These are phyloP conservation scores for Anoplophora glabripennis DNA, from an alignment of 1,140 invertebrate genomes.

Conservation along the genomic window DNA sequence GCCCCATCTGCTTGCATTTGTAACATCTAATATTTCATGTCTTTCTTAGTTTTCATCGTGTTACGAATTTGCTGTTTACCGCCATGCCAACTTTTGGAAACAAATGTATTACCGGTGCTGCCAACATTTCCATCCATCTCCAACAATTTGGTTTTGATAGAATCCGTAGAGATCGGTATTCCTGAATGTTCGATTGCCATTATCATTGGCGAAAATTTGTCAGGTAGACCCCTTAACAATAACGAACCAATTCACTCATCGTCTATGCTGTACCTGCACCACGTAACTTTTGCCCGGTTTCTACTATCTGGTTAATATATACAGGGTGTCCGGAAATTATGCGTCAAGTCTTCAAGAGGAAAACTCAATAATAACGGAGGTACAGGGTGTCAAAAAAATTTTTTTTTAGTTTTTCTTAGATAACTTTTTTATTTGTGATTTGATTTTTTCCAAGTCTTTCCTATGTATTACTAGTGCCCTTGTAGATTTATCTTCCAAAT, in stretches of 20 bases:
- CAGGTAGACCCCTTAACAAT: slow-evolving; percentile 41
- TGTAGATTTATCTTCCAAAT: too few species aligned
- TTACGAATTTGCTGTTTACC: not conserved
- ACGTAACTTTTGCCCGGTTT: slow-evolving; percentile 24
- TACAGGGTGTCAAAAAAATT: too few species aligned
- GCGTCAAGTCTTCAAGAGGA: too few species aligned
- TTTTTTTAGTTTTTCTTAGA: too few species aligned
- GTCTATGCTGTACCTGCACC: slow-evolving; percentile 32
- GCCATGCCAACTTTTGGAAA: not conserved
- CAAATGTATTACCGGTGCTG: slow-evolving; percentile 1
- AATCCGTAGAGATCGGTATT: slow-evolving; percentile 21
- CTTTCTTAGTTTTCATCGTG: not conserved
- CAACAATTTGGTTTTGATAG: slow-evolving; percentile 27
- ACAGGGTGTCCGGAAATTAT: slow-evolving; percentile 15
- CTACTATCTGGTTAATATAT: slow-evolving; percentile 27
- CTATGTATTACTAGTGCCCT: too few species aligned
- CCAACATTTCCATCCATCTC: slow-evolving; percentile 14
- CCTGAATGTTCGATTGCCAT: slow-evolving; percentile 40
- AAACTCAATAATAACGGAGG: too few species aligned
- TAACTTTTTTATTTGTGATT: too few species aligned
- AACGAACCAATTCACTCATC: slow-evolving; percentile 46
- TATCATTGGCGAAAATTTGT: slow-evolving; percentile 43
- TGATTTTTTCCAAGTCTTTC: too few species aligned
- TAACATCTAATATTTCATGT: slow-evolving; percentile 2
- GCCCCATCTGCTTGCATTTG: slow-evolving; percentile 12